These are phyloP conservation scores for Heliconius charithonia DNA, from an alignment of 2,888 invertebrate species.

Conservation along the genomic window DNA sequence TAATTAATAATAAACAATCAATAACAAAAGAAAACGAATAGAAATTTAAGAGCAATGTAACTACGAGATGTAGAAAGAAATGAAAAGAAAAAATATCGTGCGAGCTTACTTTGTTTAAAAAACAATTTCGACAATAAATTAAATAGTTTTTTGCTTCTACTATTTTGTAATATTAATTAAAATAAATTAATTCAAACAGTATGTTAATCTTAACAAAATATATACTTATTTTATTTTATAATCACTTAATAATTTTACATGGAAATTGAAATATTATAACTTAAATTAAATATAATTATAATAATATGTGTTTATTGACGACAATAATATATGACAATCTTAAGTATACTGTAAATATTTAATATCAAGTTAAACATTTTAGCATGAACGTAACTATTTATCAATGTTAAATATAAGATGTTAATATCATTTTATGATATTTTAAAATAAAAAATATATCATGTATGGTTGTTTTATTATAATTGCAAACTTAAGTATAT, in stretches of 20 bases:
- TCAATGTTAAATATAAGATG: constrained; percentile 82
- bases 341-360: constrained; percentile 66
- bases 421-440: constrained; percentile 83
- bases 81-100: constrained; percentile 1
- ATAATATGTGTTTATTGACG: constrained; percentile 56
- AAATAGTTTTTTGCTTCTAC: background rate
- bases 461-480: constrained; percentile 49
- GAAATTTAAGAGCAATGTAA: background rate
- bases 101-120: background rate
- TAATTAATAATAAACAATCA: background rate
- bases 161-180: background rate
- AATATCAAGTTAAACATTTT: constrained; percentile 66
- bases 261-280: background rate
- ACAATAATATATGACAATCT: constrained; percentile 75
- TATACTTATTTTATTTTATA: background rate
- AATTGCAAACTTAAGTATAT: background rate
- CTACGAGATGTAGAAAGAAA: background rate
- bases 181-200: background rate
- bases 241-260: background rate
- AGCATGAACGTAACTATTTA: constrained; percentile 70
- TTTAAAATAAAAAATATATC: constrained; percentile 80
- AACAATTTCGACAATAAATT: constrained; percentile 15
- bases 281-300: constrained; percentile 19
- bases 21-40: background rate
- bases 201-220: background rate